phyloP scores from a whole-genome alignment of 2,113 vertebrate species.

The Chaetodon trifascialis region DNA sequence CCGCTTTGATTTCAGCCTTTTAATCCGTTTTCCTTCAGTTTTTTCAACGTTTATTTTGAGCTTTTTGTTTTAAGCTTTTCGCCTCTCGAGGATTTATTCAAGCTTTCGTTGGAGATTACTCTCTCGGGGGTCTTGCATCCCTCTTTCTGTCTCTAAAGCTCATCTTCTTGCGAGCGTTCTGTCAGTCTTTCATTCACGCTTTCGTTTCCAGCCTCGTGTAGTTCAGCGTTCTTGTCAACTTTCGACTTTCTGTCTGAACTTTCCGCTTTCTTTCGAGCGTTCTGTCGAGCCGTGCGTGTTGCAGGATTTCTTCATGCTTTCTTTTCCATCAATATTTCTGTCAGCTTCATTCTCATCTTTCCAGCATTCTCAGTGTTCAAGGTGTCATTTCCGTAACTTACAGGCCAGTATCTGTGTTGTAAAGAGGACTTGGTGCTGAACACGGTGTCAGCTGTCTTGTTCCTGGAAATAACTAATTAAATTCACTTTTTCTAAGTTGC shows the following conservation, averaged over 20 bases:
- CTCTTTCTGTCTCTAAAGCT: background rate
- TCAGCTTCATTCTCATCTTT: background rate
- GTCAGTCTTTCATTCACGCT: background rate
- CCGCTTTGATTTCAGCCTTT: background rate
- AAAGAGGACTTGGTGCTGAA: background rate
- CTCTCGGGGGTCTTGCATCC: background rate
- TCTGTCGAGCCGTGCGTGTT: background rate
- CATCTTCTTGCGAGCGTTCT: background rate
- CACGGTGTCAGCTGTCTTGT: background rate
- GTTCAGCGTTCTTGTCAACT: background rate
- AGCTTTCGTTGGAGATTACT: background rate
- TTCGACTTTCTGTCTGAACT: background rate
- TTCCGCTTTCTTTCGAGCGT: background rate
- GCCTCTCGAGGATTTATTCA: background rate
- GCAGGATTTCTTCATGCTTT: background rate
- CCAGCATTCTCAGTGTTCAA: background rate
- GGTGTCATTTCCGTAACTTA: too few relatives aligned
- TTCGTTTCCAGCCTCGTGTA: background rate
- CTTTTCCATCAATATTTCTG: background rate
- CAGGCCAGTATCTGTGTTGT: background rate
- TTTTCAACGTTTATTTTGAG: background rate
- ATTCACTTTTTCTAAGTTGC: too few relatives aligned
- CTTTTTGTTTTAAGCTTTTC: background rate
- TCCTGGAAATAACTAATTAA: background rate
- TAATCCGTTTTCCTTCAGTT: background rate